phyloP scores from a whole-genome alignment of 2,797 vertebrate species.

The Macropodus opercularis region DNA sequence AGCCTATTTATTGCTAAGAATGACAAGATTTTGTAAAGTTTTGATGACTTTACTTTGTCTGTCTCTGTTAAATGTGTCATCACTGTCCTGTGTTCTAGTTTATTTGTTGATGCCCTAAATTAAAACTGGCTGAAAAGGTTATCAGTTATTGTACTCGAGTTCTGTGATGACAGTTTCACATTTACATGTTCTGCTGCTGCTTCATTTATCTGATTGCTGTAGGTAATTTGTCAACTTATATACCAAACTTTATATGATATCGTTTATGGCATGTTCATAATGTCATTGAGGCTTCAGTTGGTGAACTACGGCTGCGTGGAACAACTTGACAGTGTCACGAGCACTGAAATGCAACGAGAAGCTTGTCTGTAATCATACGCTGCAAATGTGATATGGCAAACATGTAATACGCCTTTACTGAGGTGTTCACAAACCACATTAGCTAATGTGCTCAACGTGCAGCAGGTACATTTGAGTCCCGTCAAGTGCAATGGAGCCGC shows the following conservation, averaged over 20 bases:
- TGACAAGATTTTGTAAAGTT: not conserved
- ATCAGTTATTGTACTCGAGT: not conserved
- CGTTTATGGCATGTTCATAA: conserved; percentile 24
- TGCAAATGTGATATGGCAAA: conserved; percentile 58
- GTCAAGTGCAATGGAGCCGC: conserved; percentile 73
- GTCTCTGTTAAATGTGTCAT: not conserved
- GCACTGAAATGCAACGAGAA: conserved; percentile 46
- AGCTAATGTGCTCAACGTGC: conserved; percentile 53
- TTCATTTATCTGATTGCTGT: not conserved
- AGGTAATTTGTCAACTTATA: too few relatives aligned
- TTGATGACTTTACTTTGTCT: not conserved
- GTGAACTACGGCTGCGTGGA: too few relatives aligned
- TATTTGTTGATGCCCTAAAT: conserved; percentile 3
- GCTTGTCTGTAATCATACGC: conserved; percentile 51
- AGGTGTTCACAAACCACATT: conserved; percentile 64
- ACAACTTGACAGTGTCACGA: conserved; percentile 31
- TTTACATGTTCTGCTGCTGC: not conserved
- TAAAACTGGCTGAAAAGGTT: not conserved
- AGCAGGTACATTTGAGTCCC: conserved; percentile 66
- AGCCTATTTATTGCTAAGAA: not conserved
- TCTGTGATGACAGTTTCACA: not conserved
- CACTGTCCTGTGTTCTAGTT: not conserved
- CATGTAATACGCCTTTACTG: conserved; percentile 63
- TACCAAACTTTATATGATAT: too few relatives aligned
- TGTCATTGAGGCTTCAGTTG: conserved; percentile 28